Percentiles rank a stretch among this genome's conserved stretches.
Conservation (phyloP, 2,888 invertebrate species). For the Caenorhabditis doughertyi region DNA sequence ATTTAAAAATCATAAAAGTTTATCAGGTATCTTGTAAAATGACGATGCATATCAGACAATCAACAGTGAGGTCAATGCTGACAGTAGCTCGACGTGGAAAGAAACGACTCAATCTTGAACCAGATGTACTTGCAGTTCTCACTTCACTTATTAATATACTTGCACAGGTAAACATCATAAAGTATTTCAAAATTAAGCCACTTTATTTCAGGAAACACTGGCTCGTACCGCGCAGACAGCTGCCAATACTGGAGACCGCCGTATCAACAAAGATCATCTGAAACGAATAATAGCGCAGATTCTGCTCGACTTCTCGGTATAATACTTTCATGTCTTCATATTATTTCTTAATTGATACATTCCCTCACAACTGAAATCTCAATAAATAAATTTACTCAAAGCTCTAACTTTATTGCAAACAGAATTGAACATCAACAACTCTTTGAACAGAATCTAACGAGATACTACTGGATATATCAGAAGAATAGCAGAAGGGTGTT, state of each 20-base stretch:
- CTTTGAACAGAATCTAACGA: too few relatives aligned
- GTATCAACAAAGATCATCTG: slow-evolving; percentile 52
- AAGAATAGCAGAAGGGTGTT: too few relatives aligned
- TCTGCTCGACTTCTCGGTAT: slow-evolving; percentile 59
- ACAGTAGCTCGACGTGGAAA: slow-evolving; percentile 59
- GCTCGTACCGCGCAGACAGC: slow-evolving; percentile 56
- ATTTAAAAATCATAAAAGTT: not conserved
- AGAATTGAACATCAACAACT: too few relatives aligned
- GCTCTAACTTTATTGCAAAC: not conserved
- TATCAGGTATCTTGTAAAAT: slow-evolving; percentile 1
- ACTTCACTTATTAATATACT: slow-evolving; percentile 57
- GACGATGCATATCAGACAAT: slow-evolving; percentile 50
- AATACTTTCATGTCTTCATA: not conserved
- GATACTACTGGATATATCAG: too few relatives aligned
- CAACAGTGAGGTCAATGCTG: slow-evolving; percentile 55
- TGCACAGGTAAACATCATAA: slow-evolving; percentile 20
- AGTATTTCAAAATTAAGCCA: not conserved
- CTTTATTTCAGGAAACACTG: slow-evolving; percentile 42
- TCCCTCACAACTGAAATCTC: not conserved
- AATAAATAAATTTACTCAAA: not conserved
- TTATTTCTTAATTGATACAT: not conserved
- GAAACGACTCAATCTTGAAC: slow-evolving; percentile 23
- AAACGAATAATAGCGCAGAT: slow-evolving; percentile 55
- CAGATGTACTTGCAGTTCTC: slow-evolving; percentile 42
- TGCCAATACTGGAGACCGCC: slow-evolving; percentile 40